phyloP scores from a whole-genome alignment of 2,797 vertebrate genomes.

The Crenuchus spilurus region DNA sequence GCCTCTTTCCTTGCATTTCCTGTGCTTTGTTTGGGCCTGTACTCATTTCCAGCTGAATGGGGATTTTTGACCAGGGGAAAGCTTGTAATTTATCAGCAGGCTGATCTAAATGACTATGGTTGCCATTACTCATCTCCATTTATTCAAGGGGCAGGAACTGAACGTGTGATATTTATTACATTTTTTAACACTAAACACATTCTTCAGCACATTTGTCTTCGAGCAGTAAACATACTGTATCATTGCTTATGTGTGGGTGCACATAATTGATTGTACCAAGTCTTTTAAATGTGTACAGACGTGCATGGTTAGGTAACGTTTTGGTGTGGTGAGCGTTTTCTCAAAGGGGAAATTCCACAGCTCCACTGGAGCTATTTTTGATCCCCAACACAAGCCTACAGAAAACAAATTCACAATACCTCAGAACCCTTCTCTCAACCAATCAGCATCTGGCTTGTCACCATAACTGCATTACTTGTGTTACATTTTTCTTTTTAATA shows the following conservation, averaged over 20 bases:
- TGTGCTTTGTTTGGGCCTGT: constrained; percentile 4
- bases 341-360: constrained; percentile 46
- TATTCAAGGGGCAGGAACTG: neutral
- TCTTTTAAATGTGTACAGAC: constrained; percentile 23
- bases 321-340: constrained; percentile 34
- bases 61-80: constrained; percentile 30
- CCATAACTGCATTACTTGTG: no score
- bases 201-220: neutral
- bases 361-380: constrained; percentile 38
- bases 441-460: no score
- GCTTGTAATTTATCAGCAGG: neutral
- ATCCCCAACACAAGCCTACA: constrained; percentile 29
- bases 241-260: constrained; percentile 6
- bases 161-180: neutral
- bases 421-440: neutral
- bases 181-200: neutral
- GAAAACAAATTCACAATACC: constrained; percentile 6
- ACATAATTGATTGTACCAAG: constrained; percentile 31
- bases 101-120: constrained; percentile 19
- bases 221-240: neutral
- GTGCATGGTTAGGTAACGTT: no score
- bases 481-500: no score
- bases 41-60: constrained; percentile 36
- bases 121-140: neutral
- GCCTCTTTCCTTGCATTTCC: constrained; percentile 19